Base-by-base conservation (phyloP, 2,888 invertebrate genomes). In the Ctenicera cuprea region DNA sequence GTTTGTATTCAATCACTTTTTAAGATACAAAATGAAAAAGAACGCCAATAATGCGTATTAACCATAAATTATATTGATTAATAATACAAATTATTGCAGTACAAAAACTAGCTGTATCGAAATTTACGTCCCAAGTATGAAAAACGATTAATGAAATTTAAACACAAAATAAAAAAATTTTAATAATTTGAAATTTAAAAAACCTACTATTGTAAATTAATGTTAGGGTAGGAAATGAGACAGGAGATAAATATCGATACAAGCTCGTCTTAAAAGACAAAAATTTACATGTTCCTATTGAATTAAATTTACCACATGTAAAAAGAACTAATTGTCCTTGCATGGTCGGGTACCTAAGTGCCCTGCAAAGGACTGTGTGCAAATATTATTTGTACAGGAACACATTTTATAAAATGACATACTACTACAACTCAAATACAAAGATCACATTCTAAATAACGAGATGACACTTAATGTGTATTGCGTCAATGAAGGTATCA, bases 401-500 rank as follows among this genome's bases (percentile, higher is more conserved):
- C 72, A 66, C 67, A 54, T 65, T n/a, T 50, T 62, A 54, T 63
- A 26, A 61, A 71, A 66, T 45, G 59, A 61, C 30, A 72, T 72
- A 65, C 50, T 26, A 61, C 48, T 74, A 74, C 57, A 59, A 9
- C 48, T 65, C 57, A 26, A 65, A 37, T 45, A 43, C 37, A 45
- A 62, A 57, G 57, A 71, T 65, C 65, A 71, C 65, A 65, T 65
- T 48, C 45, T 71, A 54, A 70, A 63, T 70, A 63, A 67, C 67
- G 59, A 70, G 68, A 65, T 26, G 71, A 59, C 69, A 59, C 50
- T 43, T 61, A 69, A 67, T 57, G 48, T 52, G 52, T 66, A 71
- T 65, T 64, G 70, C 70, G 61, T 70, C 41, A 64, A 69, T 69
- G 61, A 70, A 74, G 66, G 70, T 74, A 74, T 74, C 74, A 74